Conservation (phyloP, 2,113 vertebrate genomes). For the Gulo gulo region DNA sequence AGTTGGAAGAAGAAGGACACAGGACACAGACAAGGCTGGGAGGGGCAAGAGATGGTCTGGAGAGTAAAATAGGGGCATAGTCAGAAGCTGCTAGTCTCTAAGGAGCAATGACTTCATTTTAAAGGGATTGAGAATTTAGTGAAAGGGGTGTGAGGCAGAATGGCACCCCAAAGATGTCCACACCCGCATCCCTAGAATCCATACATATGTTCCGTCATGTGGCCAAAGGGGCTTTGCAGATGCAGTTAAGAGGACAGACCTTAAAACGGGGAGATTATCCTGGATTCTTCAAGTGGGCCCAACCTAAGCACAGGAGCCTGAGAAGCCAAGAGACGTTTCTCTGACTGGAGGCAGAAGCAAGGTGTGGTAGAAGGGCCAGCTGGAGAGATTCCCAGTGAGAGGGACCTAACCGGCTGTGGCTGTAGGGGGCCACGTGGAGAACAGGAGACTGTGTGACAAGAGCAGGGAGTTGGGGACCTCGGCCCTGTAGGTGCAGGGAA, state of each 20-base stretch:
- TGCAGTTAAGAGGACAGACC: not conserved
- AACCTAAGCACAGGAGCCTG: not conserved
- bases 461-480: not conserved
- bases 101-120: not conserved
- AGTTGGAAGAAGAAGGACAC: not conserved
- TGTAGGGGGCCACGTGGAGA: not conserved
- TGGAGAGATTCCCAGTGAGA: not conserved
- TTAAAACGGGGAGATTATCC: not conserved
- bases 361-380: not conserved
- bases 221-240: not conserved
- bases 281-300: not conserved
- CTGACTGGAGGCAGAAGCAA: not conserved
- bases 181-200: not conserved
- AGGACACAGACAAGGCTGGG: not conserved
- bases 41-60: not conserved
- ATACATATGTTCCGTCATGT: not conserved
- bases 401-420: not conserved
- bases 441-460: not conserved
- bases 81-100: not conserved
- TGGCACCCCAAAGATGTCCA: not conserved
- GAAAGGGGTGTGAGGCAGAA: not conserved
- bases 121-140: not conserved
- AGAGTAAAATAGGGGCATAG: not conserved
- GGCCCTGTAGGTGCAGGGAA: not conserved
- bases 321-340: not conserved